Percentiles rank a stretch among this genome's conserved stretches.
Conservation (phyloP, 2,113 vertebrate genomes). For the Ailuropoda melanoleuca region DNA sequence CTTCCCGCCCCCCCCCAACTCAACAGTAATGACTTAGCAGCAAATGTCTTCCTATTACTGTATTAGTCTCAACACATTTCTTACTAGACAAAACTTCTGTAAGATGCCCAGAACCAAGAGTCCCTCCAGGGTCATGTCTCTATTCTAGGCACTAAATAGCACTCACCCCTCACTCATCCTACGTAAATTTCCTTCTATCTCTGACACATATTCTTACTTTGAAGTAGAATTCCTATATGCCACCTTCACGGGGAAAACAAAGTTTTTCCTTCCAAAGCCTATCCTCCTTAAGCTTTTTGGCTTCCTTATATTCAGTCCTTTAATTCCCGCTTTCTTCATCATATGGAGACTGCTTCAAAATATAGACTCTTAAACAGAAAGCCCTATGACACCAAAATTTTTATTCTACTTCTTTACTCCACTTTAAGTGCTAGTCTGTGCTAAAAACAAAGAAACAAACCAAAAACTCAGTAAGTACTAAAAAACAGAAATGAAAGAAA, state of each 20-base stretch:
- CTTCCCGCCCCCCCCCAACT: fast-evolving
- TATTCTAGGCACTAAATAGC: not conserved
- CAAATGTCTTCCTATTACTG: not conserved
- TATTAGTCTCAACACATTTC: not conserved
- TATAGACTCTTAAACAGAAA: not conserved
- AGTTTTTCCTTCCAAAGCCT: not conserved
- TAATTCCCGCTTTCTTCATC: not conserved
- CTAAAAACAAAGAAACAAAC: not conserved
- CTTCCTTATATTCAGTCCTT: not conserved
- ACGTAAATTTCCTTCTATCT: not conserved
- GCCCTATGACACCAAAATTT: not conserved
- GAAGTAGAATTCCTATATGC: not conserved
- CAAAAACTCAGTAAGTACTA: not conserved
- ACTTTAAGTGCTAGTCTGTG: not conserved
- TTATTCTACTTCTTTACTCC: not conserved
- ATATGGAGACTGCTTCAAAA: not conserved
- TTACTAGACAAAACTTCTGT: not conserved
- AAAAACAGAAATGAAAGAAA: not conserved
- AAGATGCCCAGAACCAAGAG: not conserved
- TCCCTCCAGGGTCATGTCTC: not conserved
- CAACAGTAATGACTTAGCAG: not conserved
- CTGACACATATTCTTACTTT: not conserved
- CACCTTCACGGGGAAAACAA: too few species aligned
- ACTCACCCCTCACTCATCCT: not conserved
- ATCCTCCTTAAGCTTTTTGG: not conserved